phyloP scores from a whole-genome alignment of 2,888 invertebrate species.

The Stratiomys singularior region DNA sequence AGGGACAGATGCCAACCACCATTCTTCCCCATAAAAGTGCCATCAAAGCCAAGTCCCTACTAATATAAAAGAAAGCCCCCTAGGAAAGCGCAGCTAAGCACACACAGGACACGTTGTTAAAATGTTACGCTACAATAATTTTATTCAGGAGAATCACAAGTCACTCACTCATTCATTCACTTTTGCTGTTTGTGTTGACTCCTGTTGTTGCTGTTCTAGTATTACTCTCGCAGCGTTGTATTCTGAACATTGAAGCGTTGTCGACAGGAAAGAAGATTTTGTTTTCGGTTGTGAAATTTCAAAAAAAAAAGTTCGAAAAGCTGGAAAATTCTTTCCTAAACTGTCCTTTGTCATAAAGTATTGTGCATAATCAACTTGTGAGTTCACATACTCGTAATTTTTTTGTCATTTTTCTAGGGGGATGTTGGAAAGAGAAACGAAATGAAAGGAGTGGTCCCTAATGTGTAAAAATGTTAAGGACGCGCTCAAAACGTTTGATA shows the following conservation, averaged over 20 bases:
- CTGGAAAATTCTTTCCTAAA: conserved; percentile 46
- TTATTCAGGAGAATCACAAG: conserved; percentile 40
- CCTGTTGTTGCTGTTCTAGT: conserved; percentile 11
- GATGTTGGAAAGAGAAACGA: background rate
- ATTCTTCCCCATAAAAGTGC: background rate
- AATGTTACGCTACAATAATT: conserved; percentile 46
- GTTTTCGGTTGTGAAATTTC: conserved; percentile 10
- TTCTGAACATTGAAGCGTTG: background rate
- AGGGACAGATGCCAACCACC: background rate
- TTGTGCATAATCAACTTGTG: conserved; percentile 12
- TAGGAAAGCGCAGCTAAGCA: conserved; percentile 38
- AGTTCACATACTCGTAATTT: background rate
- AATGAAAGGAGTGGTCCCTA: background rate
- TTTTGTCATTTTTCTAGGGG: background rate
- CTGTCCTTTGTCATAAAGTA: conserved; percentile 36
- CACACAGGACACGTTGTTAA: conserved; percentile 46
- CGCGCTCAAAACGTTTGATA: background rate
- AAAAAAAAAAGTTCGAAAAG: conserved; percentile 32
- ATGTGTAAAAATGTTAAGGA: conserved; percentile 12
- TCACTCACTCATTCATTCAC: conserved; percentile 7
- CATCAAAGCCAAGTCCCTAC: conserved; percentile 15
- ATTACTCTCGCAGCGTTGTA: background rate
- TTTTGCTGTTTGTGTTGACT: background rate
- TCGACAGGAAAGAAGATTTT: background rate
- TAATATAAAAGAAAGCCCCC: conserved; percentile 30